Evolutionary conservation across 2,888 invertebrate species (phyloP), one percentile per base, ranked within the genome.

Genomic region (Chrysomela aeneicollis): DNA sequence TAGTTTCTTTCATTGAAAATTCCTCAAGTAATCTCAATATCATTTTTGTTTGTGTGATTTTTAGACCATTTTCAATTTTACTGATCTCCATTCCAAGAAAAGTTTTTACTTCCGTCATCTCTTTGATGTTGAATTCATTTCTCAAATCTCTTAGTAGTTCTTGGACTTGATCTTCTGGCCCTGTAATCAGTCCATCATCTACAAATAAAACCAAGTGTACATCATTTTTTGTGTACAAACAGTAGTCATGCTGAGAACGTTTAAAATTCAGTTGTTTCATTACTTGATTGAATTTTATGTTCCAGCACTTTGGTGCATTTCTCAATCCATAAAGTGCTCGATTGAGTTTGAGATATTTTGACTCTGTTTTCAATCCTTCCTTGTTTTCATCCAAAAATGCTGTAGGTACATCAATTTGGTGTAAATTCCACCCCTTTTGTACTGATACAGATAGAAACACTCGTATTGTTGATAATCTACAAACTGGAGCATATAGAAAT

Each of bases 51-150:
- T 69, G 67, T 21, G 53, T 59, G 18, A 68, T 46, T 52, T 64
- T 67, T 17, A 67, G 9, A 22, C 61, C 65, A 10, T 65, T 59
- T 17, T 61, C 10, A 9, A 2, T 35, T 9, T 9, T 60, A 37
- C 17, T 58, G 19, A 68, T 60, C 32, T 69, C 58, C 65, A 67
- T 69, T 17, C 67, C 63, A 32, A 69, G 53, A 54, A 69, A 67
- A 32, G 32, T 32, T 61, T 60, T 65, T 2, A 63, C 61, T 60
- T 67, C 62, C 32, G 53, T 59, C 42, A 64, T 52, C 3, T 51
- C 22, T 47, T 63, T 68, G 22, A 57, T 49, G 10, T 61, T 42
- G 47, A 61, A 61, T 47, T 61, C 54, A 0, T 55, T 15, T 50
- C 35, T 3, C 42, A 61, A 55, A 15, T 19, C 21, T 55, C 19